A percentile compares a stretch with the other conserved stretches of the same genome.
Evolutionary conservation across 2,797 vertebrate species (phyloP).

Genomic region (Momotus momota): DNA sequence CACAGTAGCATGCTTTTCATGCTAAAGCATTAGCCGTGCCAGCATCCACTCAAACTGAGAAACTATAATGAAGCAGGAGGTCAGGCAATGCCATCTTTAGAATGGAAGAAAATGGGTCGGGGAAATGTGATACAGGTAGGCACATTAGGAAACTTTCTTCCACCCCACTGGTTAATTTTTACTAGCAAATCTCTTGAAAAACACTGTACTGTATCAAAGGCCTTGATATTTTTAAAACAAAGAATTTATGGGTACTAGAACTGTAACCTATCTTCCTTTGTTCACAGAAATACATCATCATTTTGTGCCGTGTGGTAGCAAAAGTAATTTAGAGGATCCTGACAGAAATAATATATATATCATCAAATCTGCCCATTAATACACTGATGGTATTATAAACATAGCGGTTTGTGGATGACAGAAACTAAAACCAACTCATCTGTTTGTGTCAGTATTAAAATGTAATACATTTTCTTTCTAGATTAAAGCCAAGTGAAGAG

Average conservation of each 20-base stretch:
- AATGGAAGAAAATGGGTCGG: not conserved
- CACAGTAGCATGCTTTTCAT: not conserved
- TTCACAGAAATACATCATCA: conserved; percentile 73
- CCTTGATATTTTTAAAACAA: conserved; percentile 76
- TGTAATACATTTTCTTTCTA: conserved; percentile 40
- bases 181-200: conserved; percentile 54
- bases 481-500: not conserved
- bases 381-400: conserved; percentile 66
- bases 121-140: conserved; percentile 8
- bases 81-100: not conserved
- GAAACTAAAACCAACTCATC: conserved; percentile 74
- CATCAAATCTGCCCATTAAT: conserved; percentile 76
- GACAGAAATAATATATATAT: conserved; percentile 73
- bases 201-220: conserved; percentile 43
- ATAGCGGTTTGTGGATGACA: conserved; percentile 71
- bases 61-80: not conserved
- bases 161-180: conserved; percentile 37
- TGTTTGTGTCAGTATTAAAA: conserved; percentile 68
- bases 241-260: conserved; percentile 70
- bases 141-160: conserved; percentile 10
- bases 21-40: not conserved
- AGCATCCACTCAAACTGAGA: not conserved
- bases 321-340: conserved; percentile 74
- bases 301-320: conserved; percentile 66
- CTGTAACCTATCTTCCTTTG: conserved; percentile 64